Percentiles rank a stretch among this genome's conserved stretches.
Conservation (phyloP, 2,113 vertebrate species). For the Cynoglossus semilaevis region DNA sequence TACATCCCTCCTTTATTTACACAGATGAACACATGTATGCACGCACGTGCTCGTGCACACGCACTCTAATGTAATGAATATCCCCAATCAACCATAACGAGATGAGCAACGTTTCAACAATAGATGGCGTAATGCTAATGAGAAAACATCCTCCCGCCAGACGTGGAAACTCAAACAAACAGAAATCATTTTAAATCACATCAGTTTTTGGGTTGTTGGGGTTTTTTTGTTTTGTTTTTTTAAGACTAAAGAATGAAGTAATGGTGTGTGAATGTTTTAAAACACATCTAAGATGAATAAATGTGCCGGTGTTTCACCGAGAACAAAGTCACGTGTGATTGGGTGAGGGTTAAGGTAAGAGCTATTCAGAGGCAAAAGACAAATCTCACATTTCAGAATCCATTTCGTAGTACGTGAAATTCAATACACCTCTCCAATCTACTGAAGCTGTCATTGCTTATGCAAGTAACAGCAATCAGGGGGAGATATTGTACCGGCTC, state of each 20-base stretch:
- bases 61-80: conserved; percentile 57
- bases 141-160: conserved; percentile 56
- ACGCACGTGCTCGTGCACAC: conserved; percentile 28
- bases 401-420: conserved; percentile 78
- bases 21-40: conserved; percentile 67
- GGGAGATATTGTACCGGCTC: conserved; percentile 69
- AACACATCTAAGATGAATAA: conserved; percentile 62
- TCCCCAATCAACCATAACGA: conserved; percentile 67
- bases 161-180: conserved; percentile 55
- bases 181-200: conserved; percentile 65
- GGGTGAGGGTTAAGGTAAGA: conserved; percentile 5
- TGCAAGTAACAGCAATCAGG: conserved; percentile 71
- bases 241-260: conserved; percentile 56
- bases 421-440: conserved; percentile 72
- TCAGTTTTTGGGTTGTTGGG: no score
- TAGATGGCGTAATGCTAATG: conserved; percentile 46
- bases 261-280: conserved; percentile 44
- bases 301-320: conserved; percentile 66
- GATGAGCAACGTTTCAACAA: conserved; percentile 56
- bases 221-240: background rate
- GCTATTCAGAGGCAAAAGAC: conserved; percentile 62
- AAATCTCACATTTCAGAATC: conserved; percentile 76
- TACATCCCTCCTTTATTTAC: conserved; percentile 70
- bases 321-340: conserved; percentile 16
- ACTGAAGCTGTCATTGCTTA: conserved; percentile 67